A percentile compares a stretch with the other conserved stretches of the same genome.
Conservation (phyloP, 2,113 vertebrate genomes). For the Oryzias celebensis region DNA sequence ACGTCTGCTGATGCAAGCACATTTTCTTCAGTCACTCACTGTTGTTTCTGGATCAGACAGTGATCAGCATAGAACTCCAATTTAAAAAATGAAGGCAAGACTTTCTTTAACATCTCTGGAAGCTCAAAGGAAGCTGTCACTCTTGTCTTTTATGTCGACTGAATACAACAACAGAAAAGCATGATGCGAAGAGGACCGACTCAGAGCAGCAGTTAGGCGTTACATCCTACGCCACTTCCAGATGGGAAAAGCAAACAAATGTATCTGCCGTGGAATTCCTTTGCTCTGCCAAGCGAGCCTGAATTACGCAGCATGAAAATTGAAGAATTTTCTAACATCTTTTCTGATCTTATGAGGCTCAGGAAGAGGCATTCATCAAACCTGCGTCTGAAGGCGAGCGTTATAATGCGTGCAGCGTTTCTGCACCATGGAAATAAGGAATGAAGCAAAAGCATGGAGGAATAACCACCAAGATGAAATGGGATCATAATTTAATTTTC, state of each 20-base stretch:
- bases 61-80: no score
- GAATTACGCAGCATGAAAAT: not conserved
- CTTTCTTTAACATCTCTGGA: no score
- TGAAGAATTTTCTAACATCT: not conserved
- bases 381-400: not conserved
- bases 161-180: not conserved
- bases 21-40: no score
- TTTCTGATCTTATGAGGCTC: not conserved
- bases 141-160: not conserved
- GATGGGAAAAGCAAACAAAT: not conserved
- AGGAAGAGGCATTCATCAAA: not conserved
- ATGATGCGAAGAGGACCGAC: not conserved
- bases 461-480: slow-evolving; percentile 38
- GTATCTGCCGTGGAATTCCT: not conserved
- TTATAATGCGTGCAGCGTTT: slow-evolving; percentile 3
- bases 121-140: not conserved
- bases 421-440: slow-evolving; percentile 1
- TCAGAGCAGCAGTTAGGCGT: not conserved
- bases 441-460: slow-evolving; percentile 16
- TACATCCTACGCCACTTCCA: slow-evolving; percentile 4
- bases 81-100: no score
- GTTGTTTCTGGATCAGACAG: no score
- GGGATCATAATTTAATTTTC: slow-evolving; percentile 56
- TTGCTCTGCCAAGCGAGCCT: not conserved
- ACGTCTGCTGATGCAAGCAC: no score